Percentiles rank a stretch among this genome's conserved stretches.
phyloP scores from a whole-genome alignment of 2,888 invertebrate species.

The Pollenia labialis region DNA sequence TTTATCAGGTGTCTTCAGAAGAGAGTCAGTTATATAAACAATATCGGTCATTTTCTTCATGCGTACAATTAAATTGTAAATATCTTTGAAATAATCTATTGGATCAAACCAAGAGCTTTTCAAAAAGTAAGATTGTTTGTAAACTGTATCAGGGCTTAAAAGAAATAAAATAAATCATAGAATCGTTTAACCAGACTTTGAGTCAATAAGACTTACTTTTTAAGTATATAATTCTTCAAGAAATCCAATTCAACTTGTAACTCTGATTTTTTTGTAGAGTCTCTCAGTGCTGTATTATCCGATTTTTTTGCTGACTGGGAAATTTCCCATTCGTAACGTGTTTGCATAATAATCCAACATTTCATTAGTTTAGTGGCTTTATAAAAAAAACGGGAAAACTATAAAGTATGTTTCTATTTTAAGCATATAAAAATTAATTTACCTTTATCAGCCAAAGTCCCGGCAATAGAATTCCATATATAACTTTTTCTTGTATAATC shows the following conservation, averaged over 20 bases:
- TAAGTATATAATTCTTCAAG: conserved; percentile 73
- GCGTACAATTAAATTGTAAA: conserved; percentile 75
- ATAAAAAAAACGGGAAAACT: neutral
- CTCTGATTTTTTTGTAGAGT: conserved; percentile 35
- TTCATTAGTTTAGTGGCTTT: conserved; percentile 81
- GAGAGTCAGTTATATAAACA: conserved; percentile 71
- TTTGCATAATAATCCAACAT: conserved; percentile 78
- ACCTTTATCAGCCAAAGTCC: conserved; percentile 79
- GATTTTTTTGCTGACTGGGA: neutral
- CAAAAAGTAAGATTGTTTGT: conserved; percentile 77
- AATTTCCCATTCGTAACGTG: conserved; percentile 81
- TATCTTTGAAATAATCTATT: conserved; percentile 78
- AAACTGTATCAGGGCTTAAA: conserved; percentile 76
- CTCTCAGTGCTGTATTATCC: neutral
- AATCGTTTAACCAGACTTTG: neutral
- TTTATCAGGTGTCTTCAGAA: neutral
- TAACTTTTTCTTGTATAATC: conserved; percentile 78
- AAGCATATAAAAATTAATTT: conserved; percentile 10
- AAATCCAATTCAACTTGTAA: conserved; percentile 74
- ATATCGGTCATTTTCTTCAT: conserved; percentile 74
- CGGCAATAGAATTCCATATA: conserved; percentile 80
- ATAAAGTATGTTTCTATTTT: neutral
- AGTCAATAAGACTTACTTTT: conserved; percentile 68
- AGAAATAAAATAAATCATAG: neutral
- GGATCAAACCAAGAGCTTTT: conserved; percentile 76